A percentile compares a stretch with the other conserved stretches of the same genome.
phyloP scores from a whole-genome alignment of 2,888 invertebrate species.

The Electrophaes corylata region DNA sequence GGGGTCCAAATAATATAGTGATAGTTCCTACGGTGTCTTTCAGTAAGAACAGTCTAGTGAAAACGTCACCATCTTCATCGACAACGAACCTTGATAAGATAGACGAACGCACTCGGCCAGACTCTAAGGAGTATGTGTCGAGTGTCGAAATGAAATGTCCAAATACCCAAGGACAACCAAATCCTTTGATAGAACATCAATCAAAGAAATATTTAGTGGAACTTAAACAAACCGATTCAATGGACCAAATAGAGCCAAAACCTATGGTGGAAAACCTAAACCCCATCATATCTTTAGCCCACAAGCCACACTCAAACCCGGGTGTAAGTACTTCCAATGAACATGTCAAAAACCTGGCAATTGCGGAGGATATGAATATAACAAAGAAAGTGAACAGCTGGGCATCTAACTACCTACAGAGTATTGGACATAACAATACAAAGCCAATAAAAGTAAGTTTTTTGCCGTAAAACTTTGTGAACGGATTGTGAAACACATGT shows the following conservation, averaged over 20 bases:
- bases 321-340: constrained; percentile 11
- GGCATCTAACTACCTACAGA: constrained; percentile 31
- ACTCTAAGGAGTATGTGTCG: background rate
- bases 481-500: constrained; percentile 5
- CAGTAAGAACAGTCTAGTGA: background rate
- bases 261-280: background rate
- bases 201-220: background rate
- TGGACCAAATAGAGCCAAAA: background rate
- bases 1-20: constrained; percentile 31
- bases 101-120: background rate
- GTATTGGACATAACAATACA: constrained; percentile 29
- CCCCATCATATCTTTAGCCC: background rate
- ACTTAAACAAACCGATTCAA: background rate
- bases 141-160: background rate
- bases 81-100: background rate
- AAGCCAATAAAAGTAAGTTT: constrained; percentile 34
- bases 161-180: background rate
- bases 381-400: constrained; percentile 30
- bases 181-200: constrained; percentile 1
- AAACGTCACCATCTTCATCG: no score
- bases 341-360: constrained; percentile 4
- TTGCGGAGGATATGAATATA: constrained; percentile 16
- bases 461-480: constrained; percentile 1
- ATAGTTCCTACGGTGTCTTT: constrained; percentile 25
- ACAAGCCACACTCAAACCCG: background rate